phyloP scores from a whole-genome alignment of 23 tunicate species.

The Halocynthia roretzi region DNA sequence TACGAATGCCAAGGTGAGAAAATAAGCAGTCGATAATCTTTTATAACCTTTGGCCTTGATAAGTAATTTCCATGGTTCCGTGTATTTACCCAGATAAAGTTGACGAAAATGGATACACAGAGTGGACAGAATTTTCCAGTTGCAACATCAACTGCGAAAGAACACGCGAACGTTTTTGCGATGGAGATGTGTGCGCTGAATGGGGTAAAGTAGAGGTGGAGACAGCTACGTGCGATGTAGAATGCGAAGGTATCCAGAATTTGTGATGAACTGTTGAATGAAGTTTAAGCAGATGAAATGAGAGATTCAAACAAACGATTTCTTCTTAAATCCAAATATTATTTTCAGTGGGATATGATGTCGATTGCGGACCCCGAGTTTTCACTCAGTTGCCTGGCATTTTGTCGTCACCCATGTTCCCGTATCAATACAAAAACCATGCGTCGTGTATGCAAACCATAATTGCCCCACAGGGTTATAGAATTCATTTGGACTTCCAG shows the following conservation, averaged over 20 bases:
- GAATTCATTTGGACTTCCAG: slow-evolving; percentile 45
- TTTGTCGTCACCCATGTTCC: slow-evolving; percentile 67
- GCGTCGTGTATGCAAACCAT: slow-evolving; percentile 69
- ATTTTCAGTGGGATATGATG: slow-evolving; percentile 45
- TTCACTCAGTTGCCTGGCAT: slow-evolving; percentile 9
- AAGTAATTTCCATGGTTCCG: background rate
- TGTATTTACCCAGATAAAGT: background rate
- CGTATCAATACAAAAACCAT: slow-evolving; percentile 61
- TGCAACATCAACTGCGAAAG: slow-evolving; percentile 56
- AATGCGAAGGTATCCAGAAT: slow-evolving; percentile 13
- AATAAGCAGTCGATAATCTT: background rate
- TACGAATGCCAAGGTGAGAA: slow-evolving; percentile 37
- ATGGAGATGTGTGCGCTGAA: slow-evolving; percentile 40
- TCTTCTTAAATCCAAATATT: background rate
- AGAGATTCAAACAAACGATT: background rate
- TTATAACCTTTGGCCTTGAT: background rate
- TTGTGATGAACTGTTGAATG: background rate
- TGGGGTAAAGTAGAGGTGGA: slow-evolving; percentile 21
- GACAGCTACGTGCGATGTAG: slow-evolving; percentile 25
- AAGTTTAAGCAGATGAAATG: too few species aligned
- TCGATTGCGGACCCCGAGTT: slow-evolving; percentile 37
- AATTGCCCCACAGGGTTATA: slow-evolving; percentile 32
- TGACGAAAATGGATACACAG: slow-evolving; percentile 41
- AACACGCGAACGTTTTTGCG: slow-evolving; percentile 50
- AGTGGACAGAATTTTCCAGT: slow-evolving; percentile 61